Percentiles rank a stretch among this genome's conserved stretches.
These are phyloP conservation scores for Nannoperca obscura DNA, from an alignment of 2,797 vertebrate genomes.

Conservation along the genomic window DNA sequence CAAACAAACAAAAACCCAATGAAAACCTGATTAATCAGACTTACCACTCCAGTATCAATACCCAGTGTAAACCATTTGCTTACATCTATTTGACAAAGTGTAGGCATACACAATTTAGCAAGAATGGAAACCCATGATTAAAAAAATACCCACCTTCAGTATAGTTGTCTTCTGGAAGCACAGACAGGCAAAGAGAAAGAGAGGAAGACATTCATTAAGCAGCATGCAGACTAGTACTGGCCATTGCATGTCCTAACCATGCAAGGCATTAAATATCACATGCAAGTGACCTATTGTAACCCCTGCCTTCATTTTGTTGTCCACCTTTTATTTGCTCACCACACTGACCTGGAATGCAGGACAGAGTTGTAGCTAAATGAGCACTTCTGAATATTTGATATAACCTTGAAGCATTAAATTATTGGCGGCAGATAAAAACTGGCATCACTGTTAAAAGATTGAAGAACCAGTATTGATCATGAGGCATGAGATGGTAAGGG, in stretches of 20 bases:
- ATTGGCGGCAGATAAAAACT: conserved; percentile 41
- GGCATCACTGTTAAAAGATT: conserved; percentile 35
- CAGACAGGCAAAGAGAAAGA: conserved; percentile 97
- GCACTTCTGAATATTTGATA: conserved; percentile 50
- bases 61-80: conserved; percentile 32
- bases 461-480: conserved; percentile 56
- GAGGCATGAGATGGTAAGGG: conserved; percentile 14
- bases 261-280: conserved; percentile 97
- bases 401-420: conserved; percentile 42
- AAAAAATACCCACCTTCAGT: conserved; percentile 94
- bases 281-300: conserved; percentile 91
- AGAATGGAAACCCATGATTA: conserved; percentile 73
- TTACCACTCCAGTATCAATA: conserved; percentile 61
- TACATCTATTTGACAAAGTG: conserved; percentile 48
- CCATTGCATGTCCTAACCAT: conserved; percentile 97
- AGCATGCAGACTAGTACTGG: conserved; percentile 97
- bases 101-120: conserved; percentile 71
- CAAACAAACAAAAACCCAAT: no score
- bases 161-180: conserved; percentile 98
- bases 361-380: conserved; percentile 47
- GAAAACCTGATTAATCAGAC: conserved; percentile 26
- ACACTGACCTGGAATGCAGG: conserved; percentile 56
- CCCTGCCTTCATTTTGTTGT: conserved; percentile 67
- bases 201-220: conserved; percentile 99
- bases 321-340: background rate